Evolutionary conservation across 2,113 vertebrate genomes (phyloP).

Genomic region (Corythornis madagascariensis): DNA sequence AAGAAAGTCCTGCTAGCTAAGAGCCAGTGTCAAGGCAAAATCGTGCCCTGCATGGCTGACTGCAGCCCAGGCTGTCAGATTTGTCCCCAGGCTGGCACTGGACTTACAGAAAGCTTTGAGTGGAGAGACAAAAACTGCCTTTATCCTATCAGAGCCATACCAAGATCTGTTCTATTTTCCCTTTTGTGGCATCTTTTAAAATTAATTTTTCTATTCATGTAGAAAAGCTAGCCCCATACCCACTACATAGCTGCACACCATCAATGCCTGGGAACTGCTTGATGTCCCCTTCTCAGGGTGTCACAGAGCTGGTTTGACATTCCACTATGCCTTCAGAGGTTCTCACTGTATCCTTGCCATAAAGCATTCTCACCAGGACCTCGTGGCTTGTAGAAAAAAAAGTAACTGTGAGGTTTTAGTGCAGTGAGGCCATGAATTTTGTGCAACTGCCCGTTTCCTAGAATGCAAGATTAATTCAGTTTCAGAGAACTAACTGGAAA

Average conservation of each 20-base stretch:
- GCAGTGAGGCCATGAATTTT: not conserved
- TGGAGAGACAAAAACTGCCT: not conserved
- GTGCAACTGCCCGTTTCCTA: not conserved
- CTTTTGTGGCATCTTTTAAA: not conserved
- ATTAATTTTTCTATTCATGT: not conserved
- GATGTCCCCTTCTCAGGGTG: not conserved
- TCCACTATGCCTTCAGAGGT: not conserved
- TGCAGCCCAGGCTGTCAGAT: not conserved
- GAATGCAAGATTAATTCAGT: not conserved
- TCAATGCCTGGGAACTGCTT: not conserved
- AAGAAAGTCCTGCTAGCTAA: not conserved
- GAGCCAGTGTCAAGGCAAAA: not conserved
- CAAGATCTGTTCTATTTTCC: not conserved
- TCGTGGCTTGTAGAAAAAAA: not conserved
- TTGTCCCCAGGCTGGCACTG: not conserved
- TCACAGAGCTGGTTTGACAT: not conserved
- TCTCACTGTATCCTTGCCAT: not conserved
- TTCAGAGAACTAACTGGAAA: not conserved
- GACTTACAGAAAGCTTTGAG: not conserved
- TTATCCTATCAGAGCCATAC: not conserved
- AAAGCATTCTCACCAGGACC: not conserved
- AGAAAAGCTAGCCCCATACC: not conserved
- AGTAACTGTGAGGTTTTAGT: not conserved
- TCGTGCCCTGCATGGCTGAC: accelerated
- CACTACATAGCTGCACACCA: not conserved